Evolutionary conservation across 2,113 vertebrate genomes (phyloP), one percentile per base, ranked within the genome.

Genomic region (Tetrao urogallus): DNA sequence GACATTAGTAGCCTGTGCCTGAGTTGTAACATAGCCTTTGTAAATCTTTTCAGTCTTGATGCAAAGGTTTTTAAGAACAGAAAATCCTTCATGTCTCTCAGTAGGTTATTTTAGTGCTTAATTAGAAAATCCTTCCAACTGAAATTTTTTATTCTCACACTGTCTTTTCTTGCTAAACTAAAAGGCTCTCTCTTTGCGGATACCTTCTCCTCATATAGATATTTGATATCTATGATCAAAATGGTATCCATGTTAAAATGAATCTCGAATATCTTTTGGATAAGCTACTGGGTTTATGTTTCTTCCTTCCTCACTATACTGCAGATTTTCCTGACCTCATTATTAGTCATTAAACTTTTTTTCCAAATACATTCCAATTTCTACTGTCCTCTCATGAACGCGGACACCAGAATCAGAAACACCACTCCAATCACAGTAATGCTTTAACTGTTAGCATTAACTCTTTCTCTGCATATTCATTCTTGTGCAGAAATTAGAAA

Each of bases 21-120:
- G 82, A 88, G 20, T 91, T 88, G 52, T 13, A 79, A 47, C 57
- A 52, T 69, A 80, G 61, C n/a, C 32, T 88, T 86, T 88, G 60
- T 56, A 93, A 91, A 92, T 73, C 78, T 82, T 82, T 92, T 54
- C 66, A 34, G 27, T 73, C 90, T 89, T 73, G 60, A 76, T 71
- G 30, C 57, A 90, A 94, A 48, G 4, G 2, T 25, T 74, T 91
- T 75, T 71, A 77, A 11, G 70, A 89, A 77, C 3, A 25, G 13
- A 89, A 95, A 82, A 74, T 88, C 14, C 21, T n/a, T 95, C 16
- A 8, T 79, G 57, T 79, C 16, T 80, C 79, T 71, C 30, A 66
- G 75, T 43, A 73, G 56, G 24, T 75, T 38, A 80, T 82, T 92
- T 91, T 56, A 82, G 15, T 86, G 38, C 54, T 87, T 84, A 65